Base-by-base conservation (phyloP, 2,888 invertebrate species). In the Cabera pusaria region DNA sequence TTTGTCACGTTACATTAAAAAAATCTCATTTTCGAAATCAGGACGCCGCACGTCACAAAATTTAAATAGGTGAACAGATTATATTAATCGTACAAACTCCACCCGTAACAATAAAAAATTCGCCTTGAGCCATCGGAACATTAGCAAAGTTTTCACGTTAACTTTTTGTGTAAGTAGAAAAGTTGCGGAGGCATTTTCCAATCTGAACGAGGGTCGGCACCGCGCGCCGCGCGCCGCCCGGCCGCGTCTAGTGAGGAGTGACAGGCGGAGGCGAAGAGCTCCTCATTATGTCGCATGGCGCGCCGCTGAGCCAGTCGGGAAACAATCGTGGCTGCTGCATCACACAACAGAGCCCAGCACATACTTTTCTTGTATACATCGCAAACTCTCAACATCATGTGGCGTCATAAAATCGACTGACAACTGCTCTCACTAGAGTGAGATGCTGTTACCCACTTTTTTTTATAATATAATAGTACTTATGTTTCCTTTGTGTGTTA, bases 111-210 rank as follows among this genome's bases (percentile, higher is more conserved):
- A 73, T 72, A 53, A 72, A 73, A 72, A 75, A 70, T 69, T 68
- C 61, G 68, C 62, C 64, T 66, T 70, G 73, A 74, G 70, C 67
- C 61, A 72, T 72, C 65, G 62, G 65, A 65, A 66, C 66, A 66
- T 66, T 66, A 63, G 56, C 55, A 72, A 70, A 80, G 72, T 79
- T 79, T 75, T 70, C 70, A 62, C 74, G 75, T 76, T 72, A 80
- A 79, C 74, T 68, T 81, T 81, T 80, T 79, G 75, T 75, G 66
- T 77, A 78, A 77, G 75, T 77, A 75, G 72, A 70, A 79, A 83
- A 82, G 77, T 83, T 83, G 65, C 58, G 56, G 64, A 72, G 72
- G 74, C 71, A 76, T 82, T 81, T 82, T 83, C 76, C 78, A 83
- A 79, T 82, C 72, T 77, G 63, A 62, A 64, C 64, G 65, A 61